Conservation (phyloP, 1,140 invertebrate genomes). For the Hyphantria cunea region DNA sequence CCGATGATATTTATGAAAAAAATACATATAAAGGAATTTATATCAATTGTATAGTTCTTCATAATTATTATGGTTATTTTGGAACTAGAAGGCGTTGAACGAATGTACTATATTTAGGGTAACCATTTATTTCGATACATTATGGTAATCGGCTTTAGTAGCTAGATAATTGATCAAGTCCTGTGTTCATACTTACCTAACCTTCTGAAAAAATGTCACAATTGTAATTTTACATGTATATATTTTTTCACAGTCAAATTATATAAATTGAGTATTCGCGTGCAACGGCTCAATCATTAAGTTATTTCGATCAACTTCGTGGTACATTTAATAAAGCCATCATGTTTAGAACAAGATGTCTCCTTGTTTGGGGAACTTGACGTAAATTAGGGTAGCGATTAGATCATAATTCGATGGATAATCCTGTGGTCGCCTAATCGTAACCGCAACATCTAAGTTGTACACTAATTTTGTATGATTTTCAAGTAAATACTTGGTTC, state of each 20-base stretch:
- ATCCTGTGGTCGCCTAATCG: constrained; percentile 3
- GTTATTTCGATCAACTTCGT: constrained; percentile 9
- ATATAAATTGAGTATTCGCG: constrained; percentile 27
- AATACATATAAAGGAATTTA: too few relatives aligned
- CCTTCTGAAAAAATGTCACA: constrained; percentile 6
- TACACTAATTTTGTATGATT: constrained; percentile 25
- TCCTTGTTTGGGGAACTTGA: neutral
- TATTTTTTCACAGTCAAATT: neutral
- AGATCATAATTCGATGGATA: constrained; percentile 4
- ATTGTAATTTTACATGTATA: constrained; percentile 12
- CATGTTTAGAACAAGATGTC: constrained; percentile 32
- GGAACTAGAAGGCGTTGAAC: too few relatives aligned
- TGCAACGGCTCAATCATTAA: constrained; percentile 19
- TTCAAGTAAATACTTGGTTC: constrained; percentile 10
- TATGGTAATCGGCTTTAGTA: too few relatives aligned
- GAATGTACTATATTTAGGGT: too few relatives aligned
- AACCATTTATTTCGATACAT: too few relatives aligned
- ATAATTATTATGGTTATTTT: too few relatives aligned
- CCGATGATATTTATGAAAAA: too few relatives aligned
- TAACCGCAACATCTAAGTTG: constrained; percentile 11
- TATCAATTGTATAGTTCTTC: too few relatives aligned
- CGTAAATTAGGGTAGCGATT: constrained; percentile 23
- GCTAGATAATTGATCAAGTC: too few relatives aligned
- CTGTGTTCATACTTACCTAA: too few relatives aligned
- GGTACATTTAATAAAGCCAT: constrained; percentile 46